Conservation (phyloP, 1,140 invertebrate genomes). For the Mactra quadrangularis region DNA sequence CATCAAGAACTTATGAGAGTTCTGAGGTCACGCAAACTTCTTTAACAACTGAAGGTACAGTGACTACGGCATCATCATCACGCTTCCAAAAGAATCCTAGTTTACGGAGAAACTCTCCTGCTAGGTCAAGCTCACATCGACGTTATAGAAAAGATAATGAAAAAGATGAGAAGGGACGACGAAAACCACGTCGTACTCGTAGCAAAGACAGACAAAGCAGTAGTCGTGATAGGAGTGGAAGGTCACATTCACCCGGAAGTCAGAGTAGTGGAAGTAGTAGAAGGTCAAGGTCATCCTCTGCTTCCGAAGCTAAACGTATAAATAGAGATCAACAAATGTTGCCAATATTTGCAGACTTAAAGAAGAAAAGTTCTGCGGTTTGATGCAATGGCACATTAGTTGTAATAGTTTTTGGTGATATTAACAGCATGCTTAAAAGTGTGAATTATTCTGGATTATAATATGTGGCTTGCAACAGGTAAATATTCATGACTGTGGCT, state of each 20-base stretch:
- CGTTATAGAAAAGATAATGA: constrained; percentile 48
- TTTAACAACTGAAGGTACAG: constrained; percentile 36
- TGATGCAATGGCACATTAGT: too few relatives aligned
- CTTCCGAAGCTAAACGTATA: constrained; percentile 13
- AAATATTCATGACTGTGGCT: too few relatives aligned
- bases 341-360: constrained; percentile 40
- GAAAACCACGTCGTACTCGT: constrained; percentile 41
- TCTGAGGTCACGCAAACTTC: constrained; percentile 38
- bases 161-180: constrained; percentile 48
- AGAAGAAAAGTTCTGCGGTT: constrained; percentile 48
- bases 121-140: constrained; percentile 50
- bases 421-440: too few relatives aligned
- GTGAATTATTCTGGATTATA: too few relatives aligned
- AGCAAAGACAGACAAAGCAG: constrained; percentile 14
- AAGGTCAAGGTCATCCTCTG: constrained; percentile 26
- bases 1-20: constrained; percentile 58
- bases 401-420: too few relatives aligned
- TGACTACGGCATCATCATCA: constrained; percentile 25
- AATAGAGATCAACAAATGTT: constrained; percentile 50
- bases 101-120: constrained; percentile 54
- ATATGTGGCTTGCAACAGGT: too few relatives aligned
- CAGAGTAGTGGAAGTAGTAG: constrained; percentile 41
- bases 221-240: constrained; percentile 11
- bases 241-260: constrained; percentile 46
- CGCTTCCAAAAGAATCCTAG: constrained; percentile 55